Evolutionary conservation across 2,888 invertebrate species (phyloP).

Genomic region (Mellilla xanthometata): DNA sequence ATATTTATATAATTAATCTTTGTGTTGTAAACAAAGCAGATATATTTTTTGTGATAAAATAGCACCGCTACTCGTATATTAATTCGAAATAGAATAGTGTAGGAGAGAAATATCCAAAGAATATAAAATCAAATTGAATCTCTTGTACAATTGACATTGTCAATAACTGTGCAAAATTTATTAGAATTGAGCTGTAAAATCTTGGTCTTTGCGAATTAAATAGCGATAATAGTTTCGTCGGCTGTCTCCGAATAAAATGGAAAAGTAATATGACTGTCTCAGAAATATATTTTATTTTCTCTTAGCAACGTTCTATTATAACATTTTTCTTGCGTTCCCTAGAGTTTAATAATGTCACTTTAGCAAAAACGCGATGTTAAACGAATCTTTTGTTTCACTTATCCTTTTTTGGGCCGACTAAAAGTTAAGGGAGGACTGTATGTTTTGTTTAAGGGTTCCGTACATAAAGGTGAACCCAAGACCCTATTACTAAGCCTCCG

Average conservation of each 20-base stretch:
- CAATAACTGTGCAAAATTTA: conserved; percentile 9
- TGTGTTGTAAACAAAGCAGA: too few species aligned
- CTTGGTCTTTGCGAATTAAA: not conserved
- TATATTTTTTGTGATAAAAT: too few species aligned
- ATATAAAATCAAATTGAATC: conserved; percentile 15
- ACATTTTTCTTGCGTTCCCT: too few species aligned
- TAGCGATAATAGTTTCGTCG: conserved; percentile 1
- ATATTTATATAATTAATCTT: too few species aligned
- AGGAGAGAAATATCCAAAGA: conserved; percentile 13
- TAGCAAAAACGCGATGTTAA: not conserved
- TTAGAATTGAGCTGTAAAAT: conserved; percentile 6
- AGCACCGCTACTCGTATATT: too few species aligned
- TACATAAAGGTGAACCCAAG: too few species aligned
- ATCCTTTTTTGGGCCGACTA: too few species aligned
- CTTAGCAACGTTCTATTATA: not conserved
- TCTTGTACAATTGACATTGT: conserved; percentile 4
- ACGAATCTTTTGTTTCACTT: too few species aligned
- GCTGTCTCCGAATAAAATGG: not conserved
- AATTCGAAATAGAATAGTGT: not conserved
- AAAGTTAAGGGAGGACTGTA: too few species aligned
- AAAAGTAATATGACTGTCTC: not conserved
- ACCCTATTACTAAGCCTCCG: too few species aligned
- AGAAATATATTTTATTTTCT: not conserved
- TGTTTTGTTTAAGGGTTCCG: too few species aligned
- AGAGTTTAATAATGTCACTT: too few species aligned